Evolutionary conservation across 2,113 vertebrate species (phyloP), one percentile per base, ranked within the genome.

Genomic region (Dermatemys mawii): DNA sequence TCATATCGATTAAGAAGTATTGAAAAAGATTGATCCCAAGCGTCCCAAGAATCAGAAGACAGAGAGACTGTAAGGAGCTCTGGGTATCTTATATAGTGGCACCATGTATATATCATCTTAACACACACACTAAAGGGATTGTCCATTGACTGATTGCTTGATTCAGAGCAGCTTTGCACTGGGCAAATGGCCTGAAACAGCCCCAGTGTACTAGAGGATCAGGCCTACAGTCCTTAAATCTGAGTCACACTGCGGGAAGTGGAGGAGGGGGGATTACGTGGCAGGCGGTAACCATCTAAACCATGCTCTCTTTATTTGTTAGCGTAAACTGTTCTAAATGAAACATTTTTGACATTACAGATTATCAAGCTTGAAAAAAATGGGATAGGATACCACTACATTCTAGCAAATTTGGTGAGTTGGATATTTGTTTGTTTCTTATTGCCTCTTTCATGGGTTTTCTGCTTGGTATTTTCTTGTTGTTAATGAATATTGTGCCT

Each of bases 381-480:
- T 13, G 98, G 99, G 84, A 99, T 99, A 26, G 99, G 99, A 41
- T 99, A 99, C 96, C 99, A 99, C 97, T 99, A 99, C 98, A 99
- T 99, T 91, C 98, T 99, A 88, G 99, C 99, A 93, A 99, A 99
- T 97, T 97, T 99, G 99, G 99, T 99, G 98, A 99, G 99, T 94
- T 84, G 48, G 50, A 26, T 10, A 13, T 48, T 48, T 29, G 55
- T 17, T 87, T 63, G 9, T 51, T 83, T 48, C 54, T 51, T 32
- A 26, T 78, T 87, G 55, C 49, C 54, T 49, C 11, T 16, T 48
- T 48, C 13, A 2, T 60, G 6, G 35, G 11, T 83, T 44, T 67
- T 67, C 41, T 83, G 1, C 0, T 14, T 70, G 49, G 3, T 53
- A 1, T 12, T 54, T 85, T 73, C 78, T 78, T 21, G 67, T 32